Conservation (phyloP, 2,888 invertebrate genomes). For the Pollenia angustigena region DNA sequence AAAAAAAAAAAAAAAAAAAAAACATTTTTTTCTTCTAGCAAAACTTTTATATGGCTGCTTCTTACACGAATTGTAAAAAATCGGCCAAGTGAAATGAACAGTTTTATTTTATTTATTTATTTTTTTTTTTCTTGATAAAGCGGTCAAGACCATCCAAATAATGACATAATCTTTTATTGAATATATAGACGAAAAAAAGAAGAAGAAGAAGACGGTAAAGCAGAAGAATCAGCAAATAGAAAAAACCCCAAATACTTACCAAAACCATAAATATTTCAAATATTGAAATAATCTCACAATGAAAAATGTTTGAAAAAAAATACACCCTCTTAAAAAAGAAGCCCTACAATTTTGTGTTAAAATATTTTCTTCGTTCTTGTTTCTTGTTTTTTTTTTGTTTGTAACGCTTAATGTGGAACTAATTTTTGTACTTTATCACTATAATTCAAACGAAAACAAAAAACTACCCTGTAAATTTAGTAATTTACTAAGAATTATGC, state of each 20-base stretch:
- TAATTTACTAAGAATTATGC: conserved; percentile 22
- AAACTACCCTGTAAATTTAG: background rate
- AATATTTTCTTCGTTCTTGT: background rate
- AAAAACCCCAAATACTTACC: background rate
- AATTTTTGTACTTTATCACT: conserved; percentile 24
- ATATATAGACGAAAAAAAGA: background rate
- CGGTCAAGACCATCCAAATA: conserved; percentile 54
- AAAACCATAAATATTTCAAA: conserved; percentile 48
- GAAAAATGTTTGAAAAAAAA: conserved; percentile 6
- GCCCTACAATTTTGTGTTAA: conserved; percentile 7
- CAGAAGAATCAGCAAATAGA: background rate
- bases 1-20: conserved; percentile 42
- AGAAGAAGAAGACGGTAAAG: background rate
- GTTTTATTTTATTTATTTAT: too few species aligned
- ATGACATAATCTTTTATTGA: conserved; percentile 59
- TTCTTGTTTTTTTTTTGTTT: background rate
- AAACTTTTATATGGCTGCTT: conserved; percentile 66
- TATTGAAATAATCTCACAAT: conserved; percentile 32
- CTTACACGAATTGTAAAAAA: background rate
- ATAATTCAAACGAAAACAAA: background rate
- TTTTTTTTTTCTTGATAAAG: conserved; percentile 17
- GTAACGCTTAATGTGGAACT: conserved; percentile 15
- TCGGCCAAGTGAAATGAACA: conserved; percentile 39
- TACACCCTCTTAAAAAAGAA: conserved; percentile 11
- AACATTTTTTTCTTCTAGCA: conserved; percentile 9